Base-by-base conservation (phyloP, 2,113 vertebrate genomes). In the Micronycteris hirsuta region DNA sequence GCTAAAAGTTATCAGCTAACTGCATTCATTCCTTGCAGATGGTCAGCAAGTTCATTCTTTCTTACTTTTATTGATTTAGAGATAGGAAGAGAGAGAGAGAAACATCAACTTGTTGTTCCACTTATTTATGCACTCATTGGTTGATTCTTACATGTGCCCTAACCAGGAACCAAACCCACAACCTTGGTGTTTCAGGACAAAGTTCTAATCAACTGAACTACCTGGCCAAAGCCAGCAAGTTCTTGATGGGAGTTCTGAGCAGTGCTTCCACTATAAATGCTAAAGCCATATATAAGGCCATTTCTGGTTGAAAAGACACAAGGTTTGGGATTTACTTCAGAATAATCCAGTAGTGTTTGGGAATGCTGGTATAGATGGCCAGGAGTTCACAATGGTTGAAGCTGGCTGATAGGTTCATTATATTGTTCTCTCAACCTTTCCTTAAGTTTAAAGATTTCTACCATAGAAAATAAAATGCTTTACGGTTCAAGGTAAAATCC, bases 381-480 rank as follows among this genome's bases (percentile, higher is more conserved):
- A 67, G 20, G 16, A 84, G 15, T 67, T 91, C 61, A 88, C 31
- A 88, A 52, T 61, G 26, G 38, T 41, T 86, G 36, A 97, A 95
- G 31, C 67, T 74, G 73, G 47, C 36, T 38, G 36, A 95, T 47
- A 16, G 38, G 67, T 68, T 92, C 78, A 80, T 80, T 47, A 67
- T 49, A 87, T 4, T 65, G 7, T 58, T 88, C 43, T 84, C 9
- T 78, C 71, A 84, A 76, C 2, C 89, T 80, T 47, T 78, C 33
- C 31, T 7, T 74, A 61, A 41, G 20, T 74, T 91, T 67, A 67
- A 92, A 95, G 54, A 92, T 47, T 70, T 95, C 20, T 81, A 52
- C 20, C 70, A 94, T 49, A 58, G 88, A 77, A 93, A 90, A 83
- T 58, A 91, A 88, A 92, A 68, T 94, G 58, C 56, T 91, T 45